These are phyloP conservation scores for Lasioglossum morio DNA, from an alignment of 2,888 invertebrate genomes.

Conservation along the genomic window DNA sequence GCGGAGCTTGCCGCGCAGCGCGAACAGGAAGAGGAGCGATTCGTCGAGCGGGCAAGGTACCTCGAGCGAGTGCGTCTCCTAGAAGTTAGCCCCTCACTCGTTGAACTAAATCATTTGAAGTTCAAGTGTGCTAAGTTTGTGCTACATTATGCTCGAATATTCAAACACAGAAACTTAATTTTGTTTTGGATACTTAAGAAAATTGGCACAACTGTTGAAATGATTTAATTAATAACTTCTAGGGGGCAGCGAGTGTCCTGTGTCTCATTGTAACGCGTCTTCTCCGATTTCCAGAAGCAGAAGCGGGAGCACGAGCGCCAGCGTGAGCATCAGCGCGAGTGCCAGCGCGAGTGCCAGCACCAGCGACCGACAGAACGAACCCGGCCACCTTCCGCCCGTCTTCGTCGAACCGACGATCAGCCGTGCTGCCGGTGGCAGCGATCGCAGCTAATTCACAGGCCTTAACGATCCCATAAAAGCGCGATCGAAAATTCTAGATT, in stretches of 20 bases:
- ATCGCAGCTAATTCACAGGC: neutral
- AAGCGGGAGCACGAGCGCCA: conserved; percentile 50
- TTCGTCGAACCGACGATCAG: neutral
- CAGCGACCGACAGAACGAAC: conserved; percentile 1
- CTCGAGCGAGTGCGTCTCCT: neutral
- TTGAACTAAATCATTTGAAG: too few relatives aligned
- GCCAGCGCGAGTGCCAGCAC: conserved; percentile 11
- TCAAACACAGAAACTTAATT: too few relatives aligned
- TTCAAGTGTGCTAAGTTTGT: too few relatives aligned
- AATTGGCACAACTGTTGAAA: too few relatives aligned
- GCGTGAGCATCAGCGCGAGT: conserved; percentile 10
- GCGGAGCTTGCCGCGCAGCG: conserved; percentile 55
- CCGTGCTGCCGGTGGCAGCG: neutral
- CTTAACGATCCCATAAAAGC: neutral
- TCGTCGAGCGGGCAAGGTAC: conserved; percentile 73
- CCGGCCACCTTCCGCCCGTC: neutral
- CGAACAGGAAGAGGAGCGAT: conserved; percentile 59
- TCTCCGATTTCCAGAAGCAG: conserved; percentile 61
- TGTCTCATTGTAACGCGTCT: neutral
- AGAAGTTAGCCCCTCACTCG: too few relatives aligned
- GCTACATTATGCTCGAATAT: too few relatives aligned
- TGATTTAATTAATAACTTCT: too few relatives aligned
- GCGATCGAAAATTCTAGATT: neutral
- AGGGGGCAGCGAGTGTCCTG: too few relatives aligned
- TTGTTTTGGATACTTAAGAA: too few relatives aligned